phyloP scores from a whole-genome alignment of 2,888 invertebrate genomes.

The Bugulina stolonifera region DNA sequence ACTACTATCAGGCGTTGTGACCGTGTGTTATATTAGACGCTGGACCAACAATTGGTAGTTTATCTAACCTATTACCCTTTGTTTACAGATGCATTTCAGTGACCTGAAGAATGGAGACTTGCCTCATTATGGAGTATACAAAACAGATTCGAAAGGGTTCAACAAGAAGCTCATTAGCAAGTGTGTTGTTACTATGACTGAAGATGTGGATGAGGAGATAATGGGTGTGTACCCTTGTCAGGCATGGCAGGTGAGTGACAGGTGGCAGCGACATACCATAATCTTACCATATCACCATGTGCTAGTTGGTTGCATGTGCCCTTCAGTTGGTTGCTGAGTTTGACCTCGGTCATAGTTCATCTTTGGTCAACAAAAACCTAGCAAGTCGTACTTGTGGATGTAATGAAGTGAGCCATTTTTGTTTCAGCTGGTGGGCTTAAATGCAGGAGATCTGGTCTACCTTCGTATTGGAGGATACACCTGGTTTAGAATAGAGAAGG shows the following conservation, averaged over 20 bases:
- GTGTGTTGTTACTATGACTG: not conserved
- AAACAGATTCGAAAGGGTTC: not conserved
- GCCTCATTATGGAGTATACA: constrained; percentile 16
- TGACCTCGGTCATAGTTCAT: too few species aligned
- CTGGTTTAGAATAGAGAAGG: not conserved
- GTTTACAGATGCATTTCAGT: not conserved
- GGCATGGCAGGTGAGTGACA: constrained; percentile 10
- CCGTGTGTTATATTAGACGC: too few species aligned
- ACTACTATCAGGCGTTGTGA: too few species aligned
- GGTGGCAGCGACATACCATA: too few species aligned
- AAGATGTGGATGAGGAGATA: not conserved
- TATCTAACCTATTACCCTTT: not conserved
- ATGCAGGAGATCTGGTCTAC: not conserved
- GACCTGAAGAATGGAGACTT: not conserved
- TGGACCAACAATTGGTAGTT: too few species aligned
- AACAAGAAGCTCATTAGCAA: not conserved
- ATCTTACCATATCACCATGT: too few species aligned
- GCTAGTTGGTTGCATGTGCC: too few species aligned
- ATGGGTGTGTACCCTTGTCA: constrained; percentile 8
- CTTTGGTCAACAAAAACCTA: too few species aligned
- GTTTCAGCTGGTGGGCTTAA: not conserved
- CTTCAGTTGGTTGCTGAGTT: too few species aligned
- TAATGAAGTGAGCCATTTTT: too few species aligned
- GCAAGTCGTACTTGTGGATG: too few species aligned
- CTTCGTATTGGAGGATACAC: constrained; percentile 1